These are phyloP conservation scores for Tychaedon coryphoeus DNA, from an alignment of 2,113 vertebrate species.

Conservation along the genomic window DNA sequence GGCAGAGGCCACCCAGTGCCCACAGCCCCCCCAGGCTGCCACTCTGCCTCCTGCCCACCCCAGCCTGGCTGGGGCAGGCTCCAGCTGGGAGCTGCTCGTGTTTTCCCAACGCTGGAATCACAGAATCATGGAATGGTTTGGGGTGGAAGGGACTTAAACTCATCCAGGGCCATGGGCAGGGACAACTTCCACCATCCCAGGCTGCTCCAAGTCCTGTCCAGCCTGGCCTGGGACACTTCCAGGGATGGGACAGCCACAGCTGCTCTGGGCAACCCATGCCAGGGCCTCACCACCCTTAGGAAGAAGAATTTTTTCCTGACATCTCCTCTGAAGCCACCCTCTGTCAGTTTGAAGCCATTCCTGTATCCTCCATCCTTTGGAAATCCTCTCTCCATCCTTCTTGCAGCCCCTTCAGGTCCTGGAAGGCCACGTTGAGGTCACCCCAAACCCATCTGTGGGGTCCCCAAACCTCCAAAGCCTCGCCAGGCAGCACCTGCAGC, in stretches of 20 bases:
- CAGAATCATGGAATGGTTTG: not conserved
- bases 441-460: not conserved
- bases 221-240: accelerated
- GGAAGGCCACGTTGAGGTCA: not conserved
- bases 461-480: not conserved
- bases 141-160: not conserved
- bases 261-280: not conserved
- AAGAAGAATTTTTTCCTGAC: not conserved
- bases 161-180: not conserved
- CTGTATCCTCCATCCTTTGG: not conserved
- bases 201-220: not conserved
- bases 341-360: not conserved
- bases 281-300: not conserved
- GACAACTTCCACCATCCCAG: not conserved
- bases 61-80: not conserved
- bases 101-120: no score
- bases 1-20: not conserved
- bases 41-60: accelerated
- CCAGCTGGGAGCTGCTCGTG: not conserved
- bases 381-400: not conserved
- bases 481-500: not conserved
- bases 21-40: not conserved
- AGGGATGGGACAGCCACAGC: not conserved
- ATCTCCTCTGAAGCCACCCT: not conserved
- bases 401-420: not conserved